Base-by-base conservation (phyloP, 1,140 invertebrate genomes). In the Panulirus ornatus region DNA sequence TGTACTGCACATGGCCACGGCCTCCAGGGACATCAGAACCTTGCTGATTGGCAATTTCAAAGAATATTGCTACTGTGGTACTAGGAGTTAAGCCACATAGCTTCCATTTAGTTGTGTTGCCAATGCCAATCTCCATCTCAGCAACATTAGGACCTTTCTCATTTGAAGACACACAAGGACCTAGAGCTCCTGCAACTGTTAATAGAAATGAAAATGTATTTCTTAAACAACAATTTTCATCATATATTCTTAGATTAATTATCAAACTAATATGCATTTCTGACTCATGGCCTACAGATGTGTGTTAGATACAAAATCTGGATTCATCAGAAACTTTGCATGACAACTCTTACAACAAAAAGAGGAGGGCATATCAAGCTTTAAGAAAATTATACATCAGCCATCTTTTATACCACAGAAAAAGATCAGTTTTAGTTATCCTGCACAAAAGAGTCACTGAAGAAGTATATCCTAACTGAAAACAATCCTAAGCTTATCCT, bases 71-170 rank as follows among this genome's bases (percentile, higher is more conserved):
- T 89, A 98, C 96, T 2, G 99, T 99, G 14, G 97, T 97, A 92
- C 96, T 98, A 0, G 99, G 98, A 81, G 96, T 98, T 14, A 99
- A 95, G 0, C 98, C 97, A 94, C 99, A 99, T 94, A 99, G 96
- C 94, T 99, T 99, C 99, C 99, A 99, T 93, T 99, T 98, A 91
- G 97, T 97, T 0, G 99, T 99, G 76, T 98, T 98, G 66, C 99
- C 99, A 94, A 99, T 96, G 84, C 99, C 99, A 86, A 99, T 97
- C 95, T 99, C 99, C 90, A 97, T 98, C 93, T 99, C 99, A 0
- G 98, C 98, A 44, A 99, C 98, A 93, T 96, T 96, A 9, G 96
- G 95, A 76, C 96, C 96, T 93, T 99, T 99, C 42, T 97, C 96
- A 93, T 98, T 97, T 91, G 99, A 94, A 0, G 98, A 99, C 36